These are phyloP conservation scores for Atta cephalotes DNA, from an alignment of 1,140 invertebrate species.

Conservation along the genomic window DNA sequence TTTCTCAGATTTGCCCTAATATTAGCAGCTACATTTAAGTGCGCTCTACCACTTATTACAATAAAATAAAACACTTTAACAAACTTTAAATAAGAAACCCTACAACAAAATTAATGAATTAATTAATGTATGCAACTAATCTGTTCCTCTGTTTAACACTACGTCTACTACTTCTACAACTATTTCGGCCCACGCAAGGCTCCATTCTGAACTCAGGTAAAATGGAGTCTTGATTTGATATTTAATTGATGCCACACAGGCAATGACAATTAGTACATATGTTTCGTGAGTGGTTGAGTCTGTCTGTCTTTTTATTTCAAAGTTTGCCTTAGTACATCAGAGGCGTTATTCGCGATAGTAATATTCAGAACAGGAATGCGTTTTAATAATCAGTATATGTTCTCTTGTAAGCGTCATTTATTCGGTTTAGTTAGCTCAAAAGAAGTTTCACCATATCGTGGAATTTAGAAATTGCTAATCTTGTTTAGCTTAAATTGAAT, in stretches of 20 bases:
- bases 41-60: conserved; percentile 77
- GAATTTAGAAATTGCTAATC: conserved; percentile 32
- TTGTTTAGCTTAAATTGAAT: conserved; percentile 22
- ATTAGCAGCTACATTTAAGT: conserved; percentile 77
- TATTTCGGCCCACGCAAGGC: conserved; percentile 86
- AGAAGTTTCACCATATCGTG: conserved; percentile 8
- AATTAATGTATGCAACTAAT: conserved; percentile 80
- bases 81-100: conserved; percentile 52
- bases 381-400: conserved; percentile 42
- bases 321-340: conserved; percentile 67
- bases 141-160: conserved; percentile 85
- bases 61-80: conserved; percentile 56
- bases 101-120: conserved; percentile 70
- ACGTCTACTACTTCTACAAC: conserved; percentile 85
- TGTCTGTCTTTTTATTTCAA: conserved; percentile 76
- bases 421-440: conserved; percentile 39
- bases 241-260: conserved; percentile 78
- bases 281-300: conserved; percentile 84
- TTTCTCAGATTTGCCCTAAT: conserved; percentile 72
- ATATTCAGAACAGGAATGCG: conserved; percentile 67
- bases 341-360: conserved; percentile 48
- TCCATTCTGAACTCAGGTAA: conserved; percentile 86
- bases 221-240: conserved; percentile 86
- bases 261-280: conserved; percentile 81
- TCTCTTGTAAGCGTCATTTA: conserved; percentile 30